Conservation (phyloP, 1,140 invertebrate species). For the Orchesella cincta region DNA sequence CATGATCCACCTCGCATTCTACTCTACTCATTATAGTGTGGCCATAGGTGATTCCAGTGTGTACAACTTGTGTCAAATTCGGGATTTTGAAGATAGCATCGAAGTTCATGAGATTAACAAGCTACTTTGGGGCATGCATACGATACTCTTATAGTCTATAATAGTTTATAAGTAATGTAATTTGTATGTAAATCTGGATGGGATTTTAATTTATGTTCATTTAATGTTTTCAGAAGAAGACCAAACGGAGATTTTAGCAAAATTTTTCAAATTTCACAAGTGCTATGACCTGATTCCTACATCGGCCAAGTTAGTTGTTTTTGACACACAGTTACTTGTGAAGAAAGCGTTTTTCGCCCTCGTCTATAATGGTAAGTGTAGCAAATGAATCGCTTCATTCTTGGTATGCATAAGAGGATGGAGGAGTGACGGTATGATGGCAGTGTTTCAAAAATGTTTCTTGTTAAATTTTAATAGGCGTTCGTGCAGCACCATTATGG, state of each 20-base stretch:
- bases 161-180: not conserved
- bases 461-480: conserved; percentile 65
- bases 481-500: conserved; percentile 96
- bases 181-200: too few species aligned
- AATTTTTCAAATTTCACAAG: conserved; percentile 99
- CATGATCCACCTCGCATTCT: conserved; percentile 78
- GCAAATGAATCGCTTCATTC: not conserved
- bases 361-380: conserved; percentile 88
- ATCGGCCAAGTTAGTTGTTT: conserved; percentile 97
- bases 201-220: conserved; percentile 21
- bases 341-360: conserved; percentile 99
- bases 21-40: conserved; percentile 64
- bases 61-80: conserved; percentile 77
- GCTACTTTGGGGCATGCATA: conserved; percentile 47
- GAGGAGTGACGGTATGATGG: not conserved
- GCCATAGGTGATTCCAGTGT: conserved; percentile 65
- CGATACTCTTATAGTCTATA: not conserved
- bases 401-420: not conserved
- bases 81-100: conserved; percentile 70
- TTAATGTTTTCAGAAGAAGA: conserved; percentile 82
- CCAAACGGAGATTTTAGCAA: conserved; percentile 93
- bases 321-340: conserved; percentile 97
- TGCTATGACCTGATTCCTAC: conserved; percentile 99
- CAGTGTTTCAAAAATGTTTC: conserved; percentile 29
- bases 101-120: conserved; percentile 44